phyloP scores from a whole-genome alignment of 2,113 vertebrate genomes.

The Cynocephalus volans region DNA sequence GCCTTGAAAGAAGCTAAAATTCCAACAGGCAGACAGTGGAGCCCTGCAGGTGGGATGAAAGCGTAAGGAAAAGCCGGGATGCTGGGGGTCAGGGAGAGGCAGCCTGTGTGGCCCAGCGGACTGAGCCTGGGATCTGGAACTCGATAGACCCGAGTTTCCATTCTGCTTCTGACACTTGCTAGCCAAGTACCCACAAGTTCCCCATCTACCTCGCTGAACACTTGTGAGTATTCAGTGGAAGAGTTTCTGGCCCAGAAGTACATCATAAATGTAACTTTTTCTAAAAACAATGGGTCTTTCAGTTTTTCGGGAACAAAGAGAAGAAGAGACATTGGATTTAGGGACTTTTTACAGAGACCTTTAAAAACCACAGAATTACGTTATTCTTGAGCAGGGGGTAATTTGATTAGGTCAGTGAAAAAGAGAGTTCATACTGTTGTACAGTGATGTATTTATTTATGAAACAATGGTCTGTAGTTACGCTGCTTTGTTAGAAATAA shows the following conservation, averaged over 20 bases:
- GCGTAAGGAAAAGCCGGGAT: accelerated
- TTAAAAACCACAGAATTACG: background rate
- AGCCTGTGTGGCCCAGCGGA: accelerated
- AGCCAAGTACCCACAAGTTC: background rate
- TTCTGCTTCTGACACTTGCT: background rate
- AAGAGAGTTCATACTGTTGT: background rate
- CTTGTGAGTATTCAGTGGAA: background rate
- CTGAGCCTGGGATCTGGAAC: background rate
- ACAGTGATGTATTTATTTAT: constrained; percentile 16
- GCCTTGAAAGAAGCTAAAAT: background rate
- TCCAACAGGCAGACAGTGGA: background rate
- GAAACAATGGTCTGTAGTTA: background rate
- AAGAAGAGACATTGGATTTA: background rate
- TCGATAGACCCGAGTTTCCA: background rate
- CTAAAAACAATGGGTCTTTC: background rate
- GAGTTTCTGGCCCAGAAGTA: background rate
- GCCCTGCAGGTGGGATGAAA: too few relatives aligned
- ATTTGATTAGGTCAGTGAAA: constrained; percentile 54
- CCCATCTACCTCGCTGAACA: background rate
- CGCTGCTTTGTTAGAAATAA: background rate
- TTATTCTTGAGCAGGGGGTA: constrained; percentile 33
- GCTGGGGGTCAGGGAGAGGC: background rate
- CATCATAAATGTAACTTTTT: background rate
- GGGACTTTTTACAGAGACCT: background rate
- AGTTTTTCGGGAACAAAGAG: background rate